phyloP scores from a whole-genome alignment of 2,113 vertebrate species.

The Bostrychus sinensis region DNA sequence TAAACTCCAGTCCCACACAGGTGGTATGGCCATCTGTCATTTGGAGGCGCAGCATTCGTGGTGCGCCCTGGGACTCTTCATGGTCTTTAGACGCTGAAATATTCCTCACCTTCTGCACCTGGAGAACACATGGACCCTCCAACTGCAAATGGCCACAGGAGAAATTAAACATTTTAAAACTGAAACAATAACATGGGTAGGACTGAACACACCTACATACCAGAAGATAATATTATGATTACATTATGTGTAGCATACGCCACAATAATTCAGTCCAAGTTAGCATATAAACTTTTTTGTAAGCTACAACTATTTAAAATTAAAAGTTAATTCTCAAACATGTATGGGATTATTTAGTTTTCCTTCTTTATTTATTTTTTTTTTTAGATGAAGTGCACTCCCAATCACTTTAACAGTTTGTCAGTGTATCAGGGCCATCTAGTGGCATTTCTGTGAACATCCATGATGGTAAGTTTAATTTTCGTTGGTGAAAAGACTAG shows the following conservation, averaged over 20 bases:
- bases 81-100: slow-evolving; percentile 93
- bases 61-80: slow-evolving; percentile 93
- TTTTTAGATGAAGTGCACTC: slow-evolving; percentile 11
- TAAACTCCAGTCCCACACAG: slow-evolving; percentile 91
- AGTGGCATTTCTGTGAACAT: slow-evolving; percentile 52
- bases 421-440: slow-evolving; percentile 65
- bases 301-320: slow-evolving; percentile 15
- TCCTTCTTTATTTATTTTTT: too few species aligned
- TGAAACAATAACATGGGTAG: neutral
- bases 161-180: slow-evolving; percentile 9
- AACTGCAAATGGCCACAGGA: slow-evolving; percentile 79
- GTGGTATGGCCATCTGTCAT: slow-evolving; percentile 95
- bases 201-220: neutral
- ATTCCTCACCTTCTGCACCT: slow-evolving; percentile 96
- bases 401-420: slow-evolving; percentile 12
- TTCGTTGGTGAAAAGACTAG: neutral
- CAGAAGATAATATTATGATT: too few species aligned
- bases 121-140: slow-evolving; percentile 94
- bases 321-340: slow-evolving; percentile 26
- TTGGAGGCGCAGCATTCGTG: slow-evolving; percentile 94
- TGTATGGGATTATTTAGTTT: slow-evolving; percentile 1
- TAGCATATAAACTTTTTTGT: neutral
- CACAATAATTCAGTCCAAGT: neutral
- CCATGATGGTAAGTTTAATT: neutral
- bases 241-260: too few species aligned